Percentiles rank a stretch among this genome's conserved stretches.
These are phyloP conservation scores for Crepidodera aurea DNA, from an alignment of 2,888 invertebrate species.

Conservation along the genomic window DNA sequence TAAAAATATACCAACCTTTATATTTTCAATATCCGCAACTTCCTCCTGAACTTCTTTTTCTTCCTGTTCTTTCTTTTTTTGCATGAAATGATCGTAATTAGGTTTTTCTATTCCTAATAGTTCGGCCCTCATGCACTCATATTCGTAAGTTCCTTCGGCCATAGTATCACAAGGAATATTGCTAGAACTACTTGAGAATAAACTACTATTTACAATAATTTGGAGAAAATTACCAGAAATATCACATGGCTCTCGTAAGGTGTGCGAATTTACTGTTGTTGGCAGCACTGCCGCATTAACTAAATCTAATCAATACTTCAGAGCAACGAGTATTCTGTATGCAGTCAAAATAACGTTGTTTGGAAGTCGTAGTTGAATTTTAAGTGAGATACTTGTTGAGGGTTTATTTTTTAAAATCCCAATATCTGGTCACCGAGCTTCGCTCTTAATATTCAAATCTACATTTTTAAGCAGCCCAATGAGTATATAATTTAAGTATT, in stretches of 20 bases:
- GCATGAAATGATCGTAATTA: constrained; percentile 71
- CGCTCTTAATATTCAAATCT: too few relatives aligned
- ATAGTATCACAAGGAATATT: constrained; percentile 52
- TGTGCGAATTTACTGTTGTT: background rate
- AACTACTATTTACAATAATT: constrained; percentile 26
- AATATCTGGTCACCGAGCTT: too few relatives aligned
- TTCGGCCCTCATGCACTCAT: constrained; percentile 82
- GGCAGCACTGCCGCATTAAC: background rate
- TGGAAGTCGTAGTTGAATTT: too few relatives aligned
- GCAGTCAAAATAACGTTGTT: too few relatives aligned
- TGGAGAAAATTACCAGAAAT: background rate
- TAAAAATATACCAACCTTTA: constrained; percentile 59
- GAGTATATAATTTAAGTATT: too few relatives aligned
- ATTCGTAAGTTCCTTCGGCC: constrained; percentile 75
- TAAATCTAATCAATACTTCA: constrained; percentile 18
- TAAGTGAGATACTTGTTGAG: too few relatives aligned
- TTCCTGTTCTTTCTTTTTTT: constrained; percentile 63
- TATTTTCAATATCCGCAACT: constrained; percentile 64
- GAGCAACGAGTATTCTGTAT: too few relatives aligned
- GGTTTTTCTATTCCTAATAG: constrained; percentile 77
- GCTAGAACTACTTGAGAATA: constrained; percentile 12
- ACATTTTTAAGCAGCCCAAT: too few relatives aligned
- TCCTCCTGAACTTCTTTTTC: constrained; percentile 61
- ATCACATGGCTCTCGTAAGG: constrained; percentile 15
- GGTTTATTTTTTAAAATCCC: too few relatives aligned